Conservation (phyloP, 2,113 vertebrate genomes). For the Oreochromis aureus region DNA sequence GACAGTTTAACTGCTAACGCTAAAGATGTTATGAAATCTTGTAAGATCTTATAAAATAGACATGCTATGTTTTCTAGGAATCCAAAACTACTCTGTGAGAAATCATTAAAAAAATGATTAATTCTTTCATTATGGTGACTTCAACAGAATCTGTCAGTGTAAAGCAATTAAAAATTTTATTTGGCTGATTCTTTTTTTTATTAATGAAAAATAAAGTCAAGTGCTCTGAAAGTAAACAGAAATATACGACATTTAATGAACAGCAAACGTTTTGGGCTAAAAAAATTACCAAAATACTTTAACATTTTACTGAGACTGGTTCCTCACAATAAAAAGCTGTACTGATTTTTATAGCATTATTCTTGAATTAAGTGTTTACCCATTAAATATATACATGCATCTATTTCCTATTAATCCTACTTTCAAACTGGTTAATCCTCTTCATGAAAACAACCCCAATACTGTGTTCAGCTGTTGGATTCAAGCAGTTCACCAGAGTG, state of each 20-base stretch:
- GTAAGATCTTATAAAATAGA: neutral
- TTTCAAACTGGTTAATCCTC: constrained; percentile 24
- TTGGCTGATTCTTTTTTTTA: neutral
- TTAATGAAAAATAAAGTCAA: neutral
- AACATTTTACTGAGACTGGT: neutral
- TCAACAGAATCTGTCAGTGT: neutral
- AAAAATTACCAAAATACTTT: neutral
- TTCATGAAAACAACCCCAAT: neutral
- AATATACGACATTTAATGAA: neutral
- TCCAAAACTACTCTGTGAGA: neutral
- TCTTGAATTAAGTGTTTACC: constrained; percentile 1
- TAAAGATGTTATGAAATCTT: neutral
- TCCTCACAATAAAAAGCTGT: neutral
- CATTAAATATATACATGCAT: constrained; percentile 9
- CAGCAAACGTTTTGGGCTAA: neutral
- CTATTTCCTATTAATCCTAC: constrained; percentile 16
- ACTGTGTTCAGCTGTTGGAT: neutral
- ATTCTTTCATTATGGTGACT: neutral
- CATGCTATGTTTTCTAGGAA: neutral
- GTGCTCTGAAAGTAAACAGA: neutral
- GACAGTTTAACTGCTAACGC: neutral
- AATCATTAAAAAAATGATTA: neutral
- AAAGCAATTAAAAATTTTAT: neutral
- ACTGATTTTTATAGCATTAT: neutral
- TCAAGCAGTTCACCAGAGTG: neutral